Percentiles rank a stretch among this genome's conserved stretches.
Evolutionary conservation across 2,113 vertebrate species (phyloP).

Genomic region (Melanocharis versteri): DNA sequence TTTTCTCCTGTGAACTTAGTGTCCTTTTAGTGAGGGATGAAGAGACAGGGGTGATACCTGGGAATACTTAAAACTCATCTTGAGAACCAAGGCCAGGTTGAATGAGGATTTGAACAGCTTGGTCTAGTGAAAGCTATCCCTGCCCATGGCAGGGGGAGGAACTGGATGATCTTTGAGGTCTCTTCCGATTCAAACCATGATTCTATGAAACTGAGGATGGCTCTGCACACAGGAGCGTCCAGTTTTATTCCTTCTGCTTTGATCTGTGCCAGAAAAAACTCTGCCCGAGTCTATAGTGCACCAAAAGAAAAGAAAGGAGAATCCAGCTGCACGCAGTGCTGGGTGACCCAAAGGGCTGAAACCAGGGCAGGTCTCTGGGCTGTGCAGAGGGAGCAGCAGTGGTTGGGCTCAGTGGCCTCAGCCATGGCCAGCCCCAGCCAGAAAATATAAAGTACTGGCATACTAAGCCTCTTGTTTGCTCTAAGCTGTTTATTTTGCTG

Average conservation of each 20-base stretch:
- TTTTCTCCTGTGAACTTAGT: not conserved
- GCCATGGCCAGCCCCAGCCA: not conserved
- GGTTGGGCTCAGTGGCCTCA: not conserved
- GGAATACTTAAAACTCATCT: not conserved
- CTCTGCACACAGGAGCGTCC: not conserved
- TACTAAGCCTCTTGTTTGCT: not conserved
- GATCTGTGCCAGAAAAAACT: not conserved
- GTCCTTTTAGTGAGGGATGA: not conserved
- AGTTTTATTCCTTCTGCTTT: not conserved
- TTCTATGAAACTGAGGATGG: not conserved
- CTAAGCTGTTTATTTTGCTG: conserved; percentile 46
- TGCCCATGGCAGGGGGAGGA: not conserved
- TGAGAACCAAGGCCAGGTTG: not conserved
- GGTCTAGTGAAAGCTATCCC: not conserved
- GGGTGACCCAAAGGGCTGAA: not conserved
- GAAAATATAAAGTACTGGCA: not conserved
- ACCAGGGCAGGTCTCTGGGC: not conserved
- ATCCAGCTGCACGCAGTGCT: not conserved
- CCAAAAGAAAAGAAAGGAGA: not conserved
- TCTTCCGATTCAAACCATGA: not conserved
- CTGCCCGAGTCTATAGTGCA: not conserved
- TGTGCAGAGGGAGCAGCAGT: not conserved
- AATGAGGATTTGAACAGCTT: not conserved
- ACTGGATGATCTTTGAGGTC: not conserved
- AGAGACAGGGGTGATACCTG: not conserved